These are phyloP conservation scores for Phalacrocorax aristotelis DNA, from an alignment of 2,113 vertebrate genomes.

Conservation along the genomic window DNA sequence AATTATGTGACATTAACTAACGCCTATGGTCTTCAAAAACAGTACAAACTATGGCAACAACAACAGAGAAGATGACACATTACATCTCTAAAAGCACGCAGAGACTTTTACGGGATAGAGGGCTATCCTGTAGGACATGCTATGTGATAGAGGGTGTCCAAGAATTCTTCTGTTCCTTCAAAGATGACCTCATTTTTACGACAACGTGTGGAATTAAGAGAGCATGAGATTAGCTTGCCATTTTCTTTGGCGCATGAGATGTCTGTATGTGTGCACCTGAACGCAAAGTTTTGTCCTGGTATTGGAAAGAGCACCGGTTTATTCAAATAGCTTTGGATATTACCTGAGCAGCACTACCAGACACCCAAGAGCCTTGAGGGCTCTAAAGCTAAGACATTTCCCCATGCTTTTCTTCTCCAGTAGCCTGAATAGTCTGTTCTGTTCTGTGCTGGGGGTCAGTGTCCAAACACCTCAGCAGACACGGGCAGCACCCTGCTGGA, in stretches of 20 bases:
- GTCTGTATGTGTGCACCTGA: not conserved
- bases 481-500: fast-evolving
- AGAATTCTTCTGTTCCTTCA: not conserved
- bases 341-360: not conserved
- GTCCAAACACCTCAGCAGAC: not conserved
- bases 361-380: not conserved
- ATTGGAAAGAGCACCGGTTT: not conserved
- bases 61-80: not conserved
- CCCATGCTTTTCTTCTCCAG: not conserved
- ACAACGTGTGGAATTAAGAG: not conserved
- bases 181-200: not conserved
- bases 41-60: not conserved
- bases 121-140: not conserved
- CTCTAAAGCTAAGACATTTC: not conserved
- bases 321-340: not conserved
- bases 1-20: not conserved
- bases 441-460: fast-evolving
- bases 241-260: not conserved
- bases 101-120: not conserved
- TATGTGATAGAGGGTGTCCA: not conserved
- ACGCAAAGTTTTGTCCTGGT: not conserved
- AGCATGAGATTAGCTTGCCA: not conserved
- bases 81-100: not conserved
- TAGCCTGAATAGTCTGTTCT: not conserved
- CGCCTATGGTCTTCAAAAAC: not conserved